Evolutionary conservation across 30 jellyfish, hydroid and myxozoan genomes (phyloP).

Genomic region (Pelagia noctiluca): DNA sequence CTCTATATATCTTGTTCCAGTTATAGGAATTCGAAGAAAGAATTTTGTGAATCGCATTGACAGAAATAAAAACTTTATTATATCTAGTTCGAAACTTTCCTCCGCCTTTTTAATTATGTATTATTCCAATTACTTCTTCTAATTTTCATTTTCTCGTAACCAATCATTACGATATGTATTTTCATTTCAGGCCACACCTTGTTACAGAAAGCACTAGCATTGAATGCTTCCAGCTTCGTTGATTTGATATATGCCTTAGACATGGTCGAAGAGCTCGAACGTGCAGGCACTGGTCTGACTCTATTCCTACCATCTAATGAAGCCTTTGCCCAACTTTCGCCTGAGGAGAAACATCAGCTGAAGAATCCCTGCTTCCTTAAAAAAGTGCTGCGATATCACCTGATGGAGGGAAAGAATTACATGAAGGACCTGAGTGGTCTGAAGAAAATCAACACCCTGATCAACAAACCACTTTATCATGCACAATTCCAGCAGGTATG

Average conservation of each 20-base stretch:
- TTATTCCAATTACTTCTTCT: neutral
- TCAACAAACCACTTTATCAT: slow-evolving; percentile 16
- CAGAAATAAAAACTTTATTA: too few species aligned
- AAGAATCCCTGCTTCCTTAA: slow-evolving; percentile 76
- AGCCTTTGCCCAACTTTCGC: slow-evolving; percentile 54
- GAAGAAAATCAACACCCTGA: slow-evolving; percentile 36
- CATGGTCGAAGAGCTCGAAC: slow-evolving; percentile 58
- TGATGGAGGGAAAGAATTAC: slow-evolving; percentile 59
- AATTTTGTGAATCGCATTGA: too few species aligned
- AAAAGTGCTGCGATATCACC: slow-evolving; percentile 72
- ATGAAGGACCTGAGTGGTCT: slow-evolving; percentile 1
- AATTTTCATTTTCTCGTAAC: neutral
- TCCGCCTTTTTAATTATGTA: too few species aligned
- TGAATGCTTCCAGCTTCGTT: slow-evolving; percentile 77
- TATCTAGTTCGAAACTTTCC: too few species aligned
- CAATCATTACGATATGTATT: neutral
- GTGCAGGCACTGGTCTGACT: slow-evolving; percentile 50
- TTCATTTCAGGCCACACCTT: slow-evolving; percentile 10
- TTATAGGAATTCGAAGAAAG: too few species aligned
- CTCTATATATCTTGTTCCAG: too few species aligned
- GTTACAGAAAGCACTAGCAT: slow-evolving; percentile 38
- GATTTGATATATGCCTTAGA: slow-evolving; percentile 87
- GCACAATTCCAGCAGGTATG: too few species aligned
- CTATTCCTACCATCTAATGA: slow-evolving; percentile 81
- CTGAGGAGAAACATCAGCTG: slow-evolving; percentile 29